Evolutionary conservation across 2,797 vertebrate species (phyloP).

Genomic region (Anguilla anguilla): DNA sequence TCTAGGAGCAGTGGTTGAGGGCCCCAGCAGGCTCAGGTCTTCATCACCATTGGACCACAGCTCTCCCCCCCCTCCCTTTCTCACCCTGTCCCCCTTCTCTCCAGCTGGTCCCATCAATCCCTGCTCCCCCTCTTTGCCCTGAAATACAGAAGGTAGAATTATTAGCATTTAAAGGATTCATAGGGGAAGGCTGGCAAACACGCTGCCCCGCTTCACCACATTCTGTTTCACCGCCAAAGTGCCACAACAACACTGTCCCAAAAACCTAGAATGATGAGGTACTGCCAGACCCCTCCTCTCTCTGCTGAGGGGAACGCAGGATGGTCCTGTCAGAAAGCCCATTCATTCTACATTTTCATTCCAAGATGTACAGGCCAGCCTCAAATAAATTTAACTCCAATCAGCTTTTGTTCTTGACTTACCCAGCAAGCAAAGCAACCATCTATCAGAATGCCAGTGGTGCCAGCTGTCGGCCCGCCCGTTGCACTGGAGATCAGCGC

Average conservation of each 20-base stretch:
- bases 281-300: not conserved
- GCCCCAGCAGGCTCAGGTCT: too few relatives aligned
- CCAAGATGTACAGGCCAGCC: not conserved
- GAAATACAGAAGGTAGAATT: slow-evolving; percentile 23
- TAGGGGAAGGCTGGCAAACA: not conserved
- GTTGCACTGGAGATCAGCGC: too few relatives aligned
- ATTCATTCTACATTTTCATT: not conserved
- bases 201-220: not conserved
- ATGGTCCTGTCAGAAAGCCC: not conserved
- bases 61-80: not conserved
- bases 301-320: not conserved
- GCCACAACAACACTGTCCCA: not conserved
- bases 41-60: not conserved
- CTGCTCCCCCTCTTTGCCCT: slow-evolving; percentile 67
- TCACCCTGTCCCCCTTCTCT: slow-evolving; percentile 79
- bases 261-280: not conserved
- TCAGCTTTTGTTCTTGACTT: not conserved
- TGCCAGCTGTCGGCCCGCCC: not conserved
- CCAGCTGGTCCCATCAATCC: slow-evolving; percentile 73
- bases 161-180: not conserved
- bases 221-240: not conserved
- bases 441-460: not conserved
- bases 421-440: not conserved
- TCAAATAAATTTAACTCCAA: not conserved
- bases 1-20: too few relatives aligned